These are phyloP conservation scores for Lepidocyrtinus sp. DNA, from an alignment of 2,888 invertebrate species.

Conservation along the genomic window DNA sequence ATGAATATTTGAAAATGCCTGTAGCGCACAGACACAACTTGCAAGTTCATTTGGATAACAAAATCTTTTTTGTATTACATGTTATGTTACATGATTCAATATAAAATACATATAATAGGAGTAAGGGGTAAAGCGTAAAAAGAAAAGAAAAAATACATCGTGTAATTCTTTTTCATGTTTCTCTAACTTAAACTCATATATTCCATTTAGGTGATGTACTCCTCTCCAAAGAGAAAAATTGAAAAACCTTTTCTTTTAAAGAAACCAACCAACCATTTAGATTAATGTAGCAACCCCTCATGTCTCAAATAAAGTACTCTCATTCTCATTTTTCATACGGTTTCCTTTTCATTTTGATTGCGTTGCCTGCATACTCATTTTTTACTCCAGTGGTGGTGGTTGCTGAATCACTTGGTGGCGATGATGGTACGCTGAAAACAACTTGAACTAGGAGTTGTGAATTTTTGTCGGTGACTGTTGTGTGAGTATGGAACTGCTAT, in stretches of 20 bases:
- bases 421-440: background rate
- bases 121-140: background rate
- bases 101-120: background rate
- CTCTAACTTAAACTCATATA: background rate
- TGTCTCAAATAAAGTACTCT: slow-evolving; percentile 6
- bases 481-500: background rate
- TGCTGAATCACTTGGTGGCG: background rate
- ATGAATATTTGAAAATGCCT: no score
- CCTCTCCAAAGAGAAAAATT: no score
- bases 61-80: no score
- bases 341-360: slow-evolving; percentile 5
- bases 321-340: slow-evolving; percentile 11
- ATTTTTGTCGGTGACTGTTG: background rate
- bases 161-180: slow-evolving; percentile 13
- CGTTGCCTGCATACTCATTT: no score
- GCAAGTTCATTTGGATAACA: no score
- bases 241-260: slow-evolving; percentile 1
- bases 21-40: no score
- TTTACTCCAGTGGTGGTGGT: slow-evolving; percentile 36
- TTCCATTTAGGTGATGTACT: slow-evolving; percentile 3
- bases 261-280: slow-evolving; percentile 10
- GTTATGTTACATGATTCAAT: background rate
- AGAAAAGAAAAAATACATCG: background rate
- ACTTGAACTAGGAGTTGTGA: background rate
- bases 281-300: slow-evolving; percentile 6